A percentile compares a stretch with the other conserved stretches of the same genome.
Evolutionary conservation across 2,888 invertebrate genomes (phyloP).

Genomic region (Plebejus anna): DNA sequence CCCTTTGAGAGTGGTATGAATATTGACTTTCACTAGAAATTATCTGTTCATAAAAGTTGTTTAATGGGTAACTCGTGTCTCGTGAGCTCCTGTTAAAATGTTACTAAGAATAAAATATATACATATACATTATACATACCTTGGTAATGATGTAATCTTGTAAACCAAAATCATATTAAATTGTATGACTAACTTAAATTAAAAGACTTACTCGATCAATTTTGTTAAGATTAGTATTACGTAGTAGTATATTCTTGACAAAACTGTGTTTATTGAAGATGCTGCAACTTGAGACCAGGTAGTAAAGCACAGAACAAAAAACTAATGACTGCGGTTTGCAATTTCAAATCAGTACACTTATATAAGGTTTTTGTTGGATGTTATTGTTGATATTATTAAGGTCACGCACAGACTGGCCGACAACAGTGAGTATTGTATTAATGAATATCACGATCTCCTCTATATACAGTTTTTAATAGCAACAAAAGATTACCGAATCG

Average conservation of each 20-base stretch:
- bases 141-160: neutral
- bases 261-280: neutral
- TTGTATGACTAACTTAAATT: too few species aligned
- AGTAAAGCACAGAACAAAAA: conserved; percentile 3
- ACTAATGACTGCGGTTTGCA: conserved; percentile 17
- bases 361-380: conserved; percentile 10
- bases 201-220: too few species aligned
- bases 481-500: too few species aligned
- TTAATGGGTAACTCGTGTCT: too few species aligned
- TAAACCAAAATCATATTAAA: too few species aligned
- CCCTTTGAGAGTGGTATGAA: too few species aligned
- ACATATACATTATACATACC: too few species aligned
- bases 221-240: neutral
- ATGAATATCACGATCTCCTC: neutral
- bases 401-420: neutral
- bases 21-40: too few species aligned
- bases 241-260: neutral
- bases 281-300: conserved; percentile 1
- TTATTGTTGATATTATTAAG: conserved; percentile 16
- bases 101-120: too few species aligned
- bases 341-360: conserved; percentile 17
- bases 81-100: too few species aligned
- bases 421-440: neutral
- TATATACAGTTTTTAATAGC: too few species aligned
- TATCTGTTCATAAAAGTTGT: too few species aligned